Conservation (phyloP, 37 sponge, comb jelly and placozoan genomes). For the Chondrosia reniformis region DNA sequence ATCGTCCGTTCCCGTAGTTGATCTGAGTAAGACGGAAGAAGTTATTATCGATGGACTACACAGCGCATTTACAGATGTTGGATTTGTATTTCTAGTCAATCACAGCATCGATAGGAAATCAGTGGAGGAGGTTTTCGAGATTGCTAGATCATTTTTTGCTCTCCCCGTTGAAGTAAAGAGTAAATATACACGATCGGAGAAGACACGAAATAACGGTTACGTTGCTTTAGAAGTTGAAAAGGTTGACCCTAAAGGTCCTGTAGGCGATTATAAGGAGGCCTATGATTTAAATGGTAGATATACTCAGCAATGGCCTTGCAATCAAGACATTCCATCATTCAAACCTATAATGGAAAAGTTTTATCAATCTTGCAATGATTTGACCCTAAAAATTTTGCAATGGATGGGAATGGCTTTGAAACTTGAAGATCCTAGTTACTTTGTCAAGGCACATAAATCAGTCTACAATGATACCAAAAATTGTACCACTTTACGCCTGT, state of each 20-base stretch:
- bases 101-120: too few species aligned
- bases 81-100: constrained; percentile 52
- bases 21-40: not conserved
- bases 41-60: not conserved
- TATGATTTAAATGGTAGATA: too few species aligned
- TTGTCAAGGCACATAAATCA: constrained; percentile 39
- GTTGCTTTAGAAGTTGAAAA: constrained; percentile 18
- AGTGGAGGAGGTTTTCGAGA: too few species aligned
- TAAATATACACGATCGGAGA: constrained; percentile 5
- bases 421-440: constrained; percentile 59
- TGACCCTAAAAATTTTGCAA: constrained; percentile 35
- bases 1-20: not conserved
- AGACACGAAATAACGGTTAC: constrained; percentile 52
- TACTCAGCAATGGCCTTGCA: too few species aligned
- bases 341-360: constrained; percentile 3
- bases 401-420: constrained; percentile 50
- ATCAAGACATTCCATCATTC: too few species aligned
- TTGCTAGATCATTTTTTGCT: constrained; percentile 43
- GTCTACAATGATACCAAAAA: not conserved
- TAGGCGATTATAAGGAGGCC: too few species aligned
- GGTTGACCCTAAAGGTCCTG: too few species aligned
- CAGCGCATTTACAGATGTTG: constrained; percentile 36
- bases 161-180: constrained; percentile 25
- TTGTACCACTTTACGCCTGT: constrained; percentile 43
- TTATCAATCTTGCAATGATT: not conserved